Evolutionary conservation across 2,113 vertebrate species (phyloP).

Genomic region (Oncorhynchus gorbuscha): DNA sequence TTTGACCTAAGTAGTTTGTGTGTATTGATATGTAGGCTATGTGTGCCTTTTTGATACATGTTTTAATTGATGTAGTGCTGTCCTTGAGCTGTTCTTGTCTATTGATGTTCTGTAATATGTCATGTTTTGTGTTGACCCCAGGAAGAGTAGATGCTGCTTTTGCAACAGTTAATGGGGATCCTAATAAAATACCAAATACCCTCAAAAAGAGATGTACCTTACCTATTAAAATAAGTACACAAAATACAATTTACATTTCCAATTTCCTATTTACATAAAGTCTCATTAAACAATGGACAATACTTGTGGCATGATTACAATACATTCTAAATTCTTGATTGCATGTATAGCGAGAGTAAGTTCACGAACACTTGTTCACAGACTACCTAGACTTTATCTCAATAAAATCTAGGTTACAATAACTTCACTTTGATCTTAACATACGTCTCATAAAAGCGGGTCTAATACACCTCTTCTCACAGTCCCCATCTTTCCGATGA

Average conservation of each 20-base stretch:
- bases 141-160: no score
- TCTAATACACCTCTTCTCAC: constrained; percentile 50
- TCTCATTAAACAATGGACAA: background rate
- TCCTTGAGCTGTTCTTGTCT: no score
- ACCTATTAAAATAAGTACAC: background rate
- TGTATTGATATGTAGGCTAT: no score
- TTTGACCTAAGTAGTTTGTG: no score
- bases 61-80: no score
- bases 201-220: background rate
- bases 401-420: constrained; percentile 27
- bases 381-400: constrained; percentile 18
- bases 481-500: constrained; percentile 57
- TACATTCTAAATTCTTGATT: no score
- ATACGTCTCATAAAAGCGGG: constrained; percentile 29
- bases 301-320: background rate
- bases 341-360: background rate
- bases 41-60: no score
- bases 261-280: background rate
- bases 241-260: background rate
- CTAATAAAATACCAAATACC: no score
- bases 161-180: no score
- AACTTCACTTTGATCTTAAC: constrained; percentile 58
- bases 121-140: no score
- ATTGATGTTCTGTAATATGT: no score
- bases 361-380: background rate